These are phyloP conservation scores for Zele albiditarsus DNA, from an alignment of 2,888 invertebrate genomes.

Conservation along the genomic window DNA sequence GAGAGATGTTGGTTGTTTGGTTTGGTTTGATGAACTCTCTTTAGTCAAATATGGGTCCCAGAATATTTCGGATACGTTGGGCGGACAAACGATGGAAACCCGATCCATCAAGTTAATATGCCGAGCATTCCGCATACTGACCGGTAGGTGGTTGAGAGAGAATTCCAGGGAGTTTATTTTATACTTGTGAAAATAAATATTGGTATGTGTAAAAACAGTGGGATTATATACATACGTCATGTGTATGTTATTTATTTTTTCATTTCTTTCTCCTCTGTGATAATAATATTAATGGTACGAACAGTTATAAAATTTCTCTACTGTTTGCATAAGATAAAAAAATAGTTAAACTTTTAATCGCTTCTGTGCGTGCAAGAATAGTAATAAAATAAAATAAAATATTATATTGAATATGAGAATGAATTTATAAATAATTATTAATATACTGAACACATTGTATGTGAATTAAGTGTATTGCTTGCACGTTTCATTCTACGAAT, in stretches of 20 bases:
- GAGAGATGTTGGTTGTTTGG: background rate
- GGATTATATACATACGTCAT: slow-evolving; percentile 27
- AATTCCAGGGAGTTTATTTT: slow-evolving; percentile 41
- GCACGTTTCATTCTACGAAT: background rate
- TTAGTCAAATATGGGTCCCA: slow-evolving; percentile 7
- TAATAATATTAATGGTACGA: slow-evolving; percentile 19
- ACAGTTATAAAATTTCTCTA: slow-evolving; percentile 24
- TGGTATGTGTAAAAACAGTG: background rate
- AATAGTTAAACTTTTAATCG: background rate
- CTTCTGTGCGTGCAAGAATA: background rate
- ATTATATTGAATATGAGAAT: background rate
- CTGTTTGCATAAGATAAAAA: slow-evolving; percentile 1
- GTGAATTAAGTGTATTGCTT: background rate
- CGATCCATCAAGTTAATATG: slow-evolving; percentile 50
- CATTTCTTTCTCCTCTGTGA: background rate
- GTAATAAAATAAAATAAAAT: background rate
- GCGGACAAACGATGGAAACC: slow-evolving; percentile 10
- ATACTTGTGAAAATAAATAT: slow-evolving; percentile 7
- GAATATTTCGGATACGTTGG: background rate
- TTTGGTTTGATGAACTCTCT: slow-evolving; percentile 1
- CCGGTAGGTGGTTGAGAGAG: slow-evolving; percentile 42
- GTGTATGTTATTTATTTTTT: slow-evolving; percentile 1
- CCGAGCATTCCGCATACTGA: slow-evolving; percentile 44
- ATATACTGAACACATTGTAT: background rate
- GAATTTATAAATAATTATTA: background rate